Evolutionary conservation across 2,797 vertebrate species (phyloP).

Genomic region (Hoplostethus mediterraneus): DNA sequence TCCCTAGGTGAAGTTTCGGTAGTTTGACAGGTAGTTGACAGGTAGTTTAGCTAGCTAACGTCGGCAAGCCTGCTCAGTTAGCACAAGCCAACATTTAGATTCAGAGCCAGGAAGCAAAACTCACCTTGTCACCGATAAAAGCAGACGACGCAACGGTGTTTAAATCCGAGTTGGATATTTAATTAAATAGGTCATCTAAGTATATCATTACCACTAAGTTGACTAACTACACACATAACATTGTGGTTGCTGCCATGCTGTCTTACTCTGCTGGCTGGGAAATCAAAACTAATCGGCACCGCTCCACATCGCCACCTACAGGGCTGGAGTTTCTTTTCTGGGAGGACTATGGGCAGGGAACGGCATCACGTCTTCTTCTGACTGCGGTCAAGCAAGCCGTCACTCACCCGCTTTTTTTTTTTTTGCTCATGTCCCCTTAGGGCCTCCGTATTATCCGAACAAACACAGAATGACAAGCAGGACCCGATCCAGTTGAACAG

Average conservation of each 20-base stretch:
- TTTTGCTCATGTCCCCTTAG: no score
- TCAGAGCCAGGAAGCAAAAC: background rate
- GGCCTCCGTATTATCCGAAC: no score
- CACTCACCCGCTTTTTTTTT: no score
- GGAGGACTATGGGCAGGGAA: no score
- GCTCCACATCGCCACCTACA: constrained; percentile 3
- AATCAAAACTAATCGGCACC: background rate
- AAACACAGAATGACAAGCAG: no score
- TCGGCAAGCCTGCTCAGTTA: constrained; percentile 9
- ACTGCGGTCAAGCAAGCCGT: no score
- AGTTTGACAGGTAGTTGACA: no score
- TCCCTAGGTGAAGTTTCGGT: background rate
- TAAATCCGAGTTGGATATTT: fast-evolving
- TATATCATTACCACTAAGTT: background rate
- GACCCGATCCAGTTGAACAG: no score
- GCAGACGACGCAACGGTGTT: background rate
- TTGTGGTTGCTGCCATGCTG: background rate
- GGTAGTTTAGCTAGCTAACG: background rate
- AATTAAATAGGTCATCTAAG: fast-evolving
- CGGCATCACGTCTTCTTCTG: background rate
- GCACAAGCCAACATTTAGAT: background rate
- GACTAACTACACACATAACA: background rate
- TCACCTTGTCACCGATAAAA: background rate
- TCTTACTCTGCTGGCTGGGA: background rate
- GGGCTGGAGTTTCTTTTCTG: background rate